Evolutionary conservation across 2,113 vertebrate genomes (phyloP).

Genomic region (Laticauda colubrina): DNA sequence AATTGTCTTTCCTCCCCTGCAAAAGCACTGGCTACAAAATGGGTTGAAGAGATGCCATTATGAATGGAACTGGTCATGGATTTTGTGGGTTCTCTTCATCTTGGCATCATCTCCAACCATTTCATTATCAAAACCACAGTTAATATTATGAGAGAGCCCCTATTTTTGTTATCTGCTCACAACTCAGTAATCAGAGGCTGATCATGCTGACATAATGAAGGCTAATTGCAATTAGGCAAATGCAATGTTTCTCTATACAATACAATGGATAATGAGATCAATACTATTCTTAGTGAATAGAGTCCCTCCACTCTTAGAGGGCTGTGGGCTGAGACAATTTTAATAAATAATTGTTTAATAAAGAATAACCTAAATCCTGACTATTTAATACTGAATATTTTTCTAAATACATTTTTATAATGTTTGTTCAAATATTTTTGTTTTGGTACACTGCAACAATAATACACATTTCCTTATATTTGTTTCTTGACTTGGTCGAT

Average conservation of each 20-base stretch:
- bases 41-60: no score
- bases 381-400: not conserved
- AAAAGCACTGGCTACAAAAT: not conserved
- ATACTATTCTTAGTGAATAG: not conserved
- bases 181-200: slow-evolving; percentile 17
- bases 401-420: not conserved
- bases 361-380: not conserved
- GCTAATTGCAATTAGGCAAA: slow-evolving; percentile 35
- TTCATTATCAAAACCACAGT: no score
- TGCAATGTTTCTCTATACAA: not conserved
- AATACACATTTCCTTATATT: not conserved
- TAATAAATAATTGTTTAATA: not conserved
- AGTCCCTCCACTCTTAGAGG: not conserved
- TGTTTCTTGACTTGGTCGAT: not conserved
- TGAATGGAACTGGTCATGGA: not conserved
- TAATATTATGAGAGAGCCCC: not conserved
- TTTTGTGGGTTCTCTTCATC: not conserved
- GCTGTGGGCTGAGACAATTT: not conserved
- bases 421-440: not conserved
- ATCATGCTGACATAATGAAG: slow-evolving; percentile 15
- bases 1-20: not conserved
- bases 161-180: not conserved
- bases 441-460: not conserved
- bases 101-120: not conserved
- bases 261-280: slow-evolving; percentile 6